phyloP scores from a whole-genome alignment of 2,888 invertebrate genomes.

The Prosopocoilus inquinatus region DNA sequence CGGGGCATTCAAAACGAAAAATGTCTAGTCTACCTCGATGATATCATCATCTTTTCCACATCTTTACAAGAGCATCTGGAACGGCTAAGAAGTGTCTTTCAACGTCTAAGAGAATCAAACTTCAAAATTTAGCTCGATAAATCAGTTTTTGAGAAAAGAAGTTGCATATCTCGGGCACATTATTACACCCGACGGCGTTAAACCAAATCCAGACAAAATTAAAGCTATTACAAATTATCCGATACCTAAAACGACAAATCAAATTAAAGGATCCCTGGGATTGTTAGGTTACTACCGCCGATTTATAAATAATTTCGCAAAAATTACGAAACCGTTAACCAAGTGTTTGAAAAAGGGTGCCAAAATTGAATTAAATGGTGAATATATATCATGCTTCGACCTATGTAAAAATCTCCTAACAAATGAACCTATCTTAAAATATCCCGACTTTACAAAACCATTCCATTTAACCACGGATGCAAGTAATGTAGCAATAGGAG shows the following conservation, averaged over 20 bases:
- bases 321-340: too few relatives aligned
- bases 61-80: slow-evolving; percentile 22
- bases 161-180: slow-evolving; percentile 13
- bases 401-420: too few relatives aligned
- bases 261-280: too few relatives aligned
- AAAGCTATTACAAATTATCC: slow-evolving; percentile 15
- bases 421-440: neutral
- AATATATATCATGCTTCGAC: too few relatives aligned
- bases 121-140: slow-evolving; percentile 28
- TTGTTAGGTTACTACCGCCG: too few relatives aligned
- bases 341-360: too few relatives aligned
- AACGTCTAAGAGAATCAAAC: slow-evolving; percentile 18
- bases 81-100: slow-evolving; percentile 23
- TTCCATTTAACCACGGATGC: slow-evolving; percentile 6
- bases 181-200: slow-evolving; percentile 12
- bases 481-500: too few relatives aligned
- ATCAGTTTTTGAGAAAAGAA: slow-evolving; percentile 10
- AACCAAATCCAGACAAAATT: slow-evolving; percentile 15
- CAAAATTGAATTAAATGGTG: too few relatives aligned
- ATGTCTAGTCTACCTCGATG: slow-evolving; percentile 30
- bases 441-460: slow-evolving; percentile 5
- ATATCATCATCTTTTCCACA: slow-evolving; percentile 27
- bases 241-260: slow-evolving; percentile 11
- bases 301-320: too few relatives aligned
- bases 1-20: slow-evolving; percentile 19